A percentile compares a stretch with the other conserved stretches of the same genome.
Evolutionary conservation across 2,888 invertebrate genomes (phyloP).

Genomic region (Limnephilus marmoratus): DNA sequence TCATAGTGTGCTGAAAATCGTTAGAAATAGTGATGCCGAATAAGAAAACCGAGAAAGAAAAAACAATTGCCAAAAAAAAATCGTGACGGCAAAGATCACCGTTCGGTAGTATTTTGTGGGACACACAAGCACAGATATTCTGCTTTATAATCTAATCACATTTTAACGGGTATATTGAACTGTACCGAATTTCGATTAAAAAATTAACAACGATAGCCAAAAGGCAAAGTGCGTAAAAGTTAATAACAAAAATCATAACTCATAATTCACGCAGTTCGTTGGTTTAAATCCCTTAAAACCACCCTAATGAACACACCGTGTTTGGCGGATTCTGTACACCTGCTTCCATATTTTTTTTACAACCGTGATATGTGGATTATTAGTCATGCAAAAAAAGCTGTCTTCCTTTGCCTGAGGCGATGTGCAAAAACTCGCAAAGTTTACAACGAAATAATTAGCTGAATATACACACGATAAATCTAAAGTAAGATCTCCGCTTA

Average conservation of each 20-base stretch:
- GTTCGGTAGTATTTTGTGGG: not conserved
- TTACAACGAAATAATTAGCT: conserved; percentile 32
- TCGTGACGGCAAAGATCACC: not conserved
- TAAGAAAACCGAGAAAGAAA: too few relatives aligned
- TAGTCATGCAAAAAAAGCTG: conserved; percentile 3
- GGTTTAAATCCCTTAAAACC: not conserved
- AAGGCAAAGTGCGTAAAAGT: not conserved
- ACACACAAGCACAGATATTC: not conserved
- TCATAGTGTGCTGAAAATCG: too few relatives aligned
- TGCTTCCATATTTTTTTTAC: conserved; percentile 16
- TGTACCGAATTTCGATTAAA: not conserved
- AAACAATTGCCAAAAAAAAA: too few relatives aligned
- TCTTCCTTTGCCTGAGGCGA: not conserved
- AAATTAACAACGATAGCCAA: not conserved
- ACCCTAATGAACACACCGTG: not conserved
- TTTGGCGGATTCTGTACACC: not conserved
- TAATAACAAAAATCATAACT: not conserved
- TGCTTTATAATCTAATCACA: not conserved
- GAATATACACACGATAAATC: not conserved
- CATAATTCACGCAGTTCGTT: not conserved
- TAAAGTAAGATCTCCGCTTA: not conserved
- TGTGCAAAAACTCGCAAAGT: not conserved
- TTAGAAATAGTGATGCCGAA: too few relatives aligned
- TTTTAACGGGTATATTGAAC: not conserved
- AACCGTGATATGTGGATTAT: conserved; percentile 22